Evolutionary conservation across 2,888 invertebrate species (phyloP).

Genomic region (Eretmocerus hayati): DNA sequence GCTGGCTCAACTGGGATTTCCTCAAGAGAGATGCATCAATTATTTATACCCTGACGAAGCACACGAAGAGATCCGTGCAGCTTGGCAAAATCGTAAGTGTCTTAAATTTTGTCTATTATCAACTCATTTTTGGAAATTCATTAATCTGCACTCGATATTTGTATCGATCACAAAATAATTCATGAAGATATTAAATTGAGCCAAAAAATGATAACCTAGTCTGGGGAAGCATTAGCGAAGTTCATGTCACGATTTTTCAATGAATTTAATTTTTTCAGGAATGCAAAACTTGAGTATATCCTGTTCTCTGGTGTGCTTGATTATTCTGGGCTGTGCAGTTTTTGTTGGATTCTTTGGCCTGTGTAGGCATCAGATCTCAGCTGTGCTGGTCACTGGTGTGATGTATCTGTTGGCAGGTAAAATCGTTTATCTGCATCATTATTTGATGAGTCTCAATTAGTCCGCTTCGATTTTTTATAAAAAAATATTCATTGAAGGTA

Average conservation of each 20-base stretch:
- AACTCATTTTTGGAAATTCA: neutral
- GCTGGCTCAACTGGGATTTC: slow-evolving; percentile 60
- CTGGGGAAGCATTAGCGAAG: neutral
- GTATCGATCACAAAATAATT: neutral
- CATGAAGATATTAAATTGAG: neutral
- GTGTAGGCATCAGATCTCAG: slow-evolving; percentile 85
- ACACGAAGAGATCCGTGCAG: slow-evolving; percentile 66
- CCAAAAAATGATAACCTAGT: neutral
- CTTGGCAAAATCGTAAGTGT: slow-evolving; percentile 57
- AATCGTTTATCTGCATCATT: no score
- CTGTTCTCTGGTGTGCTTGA: slow-evolving; percentile 85
- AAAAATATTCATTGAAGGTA: no score
- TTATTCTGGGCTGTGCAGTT: slow-evolving; percentile 80
- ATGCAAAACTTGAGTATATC: slow-evolving; percentile 96
- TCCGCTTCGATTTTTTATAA: no score
- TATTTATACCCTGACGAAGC: slow-evolving; percentile 65
- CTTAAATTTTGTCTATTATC: neutral
- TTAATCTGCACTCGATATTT: slow-evolving; percentile 3
- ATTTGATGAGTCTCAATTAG: no score
- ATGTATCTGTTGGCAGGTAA: slow-evolving; percentile 92
- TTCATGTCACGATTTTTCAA: neutral
- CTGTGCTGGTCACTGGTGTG: slow-evolving; percentile 87
- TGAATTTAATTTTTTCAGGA: slow-evolving; percentile 52
- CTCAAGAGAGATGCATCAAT: slow-evolving; percentile 69
- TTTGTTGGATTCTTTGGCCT: slow-evolving; percentile 84